Evolutionary conservation across 1,140 invertebrate genomes (phyloP), one percentile per base, ranked within the genome.

Genomic region (Ruditapes philippinarum): DNA sequence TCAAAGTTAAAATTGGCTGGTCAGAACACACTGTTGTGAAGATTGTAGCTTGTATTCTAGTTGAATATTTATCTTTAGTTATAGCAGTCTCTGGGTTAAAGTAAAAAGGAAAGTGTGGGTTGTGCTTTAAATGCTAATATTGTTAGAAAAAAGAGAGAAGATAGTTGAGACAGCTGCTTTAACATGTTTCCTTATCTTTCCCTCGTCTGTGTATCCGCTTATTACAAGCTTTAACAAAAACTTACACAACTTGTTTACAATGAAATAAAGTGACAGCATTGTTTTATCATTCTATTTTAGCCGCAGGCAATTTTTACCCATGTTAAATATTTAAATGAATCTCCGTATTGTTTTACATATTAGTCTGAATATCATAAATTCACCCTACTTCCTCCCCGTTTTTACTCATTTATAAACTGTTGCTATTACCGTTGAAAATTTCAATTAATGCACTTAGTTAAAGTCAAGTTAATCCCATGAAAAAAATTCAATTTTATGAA

Each of bases 241-340:
- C n/a, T n/a, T n/a, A 45, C 54, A 25, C n/a, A 5, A 40, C 65
- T 70, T 70, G 65, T 70, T 70, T 70, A 70, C 65, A 70, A 7
- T 17, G 19, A 70, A 70, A 38, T 14, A 31, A 70, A 28, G 12
- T 70, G 65, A 70, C 65, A 70, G 65, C 65, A 36, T 38, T 70
- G 65, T 70, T 70, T 70, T 19, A 70, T 70, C 65, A 70, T 70
- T 49, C 45, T 11, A 74, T 31, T 78, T 51, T 78, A 31, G 74
- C 74, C 49, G 12, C 3, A 31, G 74, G 74, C 74, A 54, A 31
- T 7, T 57, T 78, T 78, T 78, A 78, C 74, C 74, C 74, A 78
- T 51, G 45, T 51, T 78, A 70, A 38, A 70, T 38, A 70, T 70
- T 70, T 70, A 70, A 70, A 70, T 70, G 65, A 70, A 70, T 70